Evolutionary conservation across 2,888 invertebrate genomes (phyloP).

Genomic region (Eupithecia vulgata): DNA sequence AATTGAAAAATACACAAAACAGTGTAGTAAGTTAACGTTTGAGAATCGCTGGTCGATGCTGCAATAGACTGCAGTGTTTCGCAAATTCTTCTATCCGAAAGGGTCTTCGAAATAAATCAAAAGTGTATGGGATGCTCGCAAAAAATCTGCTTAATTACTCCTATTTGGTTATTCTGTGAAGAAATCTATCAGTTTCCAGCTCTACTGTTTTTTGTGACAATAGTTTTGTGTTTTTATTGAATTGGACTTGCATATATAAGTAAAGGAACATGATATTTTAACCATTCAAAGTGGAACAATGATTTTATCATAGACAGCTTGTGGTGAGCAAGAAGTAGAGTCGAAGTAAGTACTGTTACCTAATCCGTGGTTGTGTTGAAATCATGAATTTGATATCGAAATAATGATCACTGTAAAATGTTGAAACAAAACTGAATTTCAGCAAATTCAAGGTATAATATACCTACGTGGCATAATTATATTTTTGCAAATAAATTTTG

Average conservation of each 20-base stretch:
- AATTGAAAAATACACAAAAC: neutral
- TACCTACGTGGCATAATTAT: neutral
- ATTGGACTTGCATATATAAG: neutral
- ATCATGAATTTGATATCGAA: too few relatives aligned
- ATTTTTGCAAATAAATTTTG: neutral
- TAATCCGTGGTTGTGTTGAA: neutral
- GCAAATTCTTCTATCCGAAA: slow-evolving; percentile 81
- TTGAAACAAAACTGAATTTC: neutral
- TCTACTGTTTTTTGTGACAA: slow-evolving; percentile 38
- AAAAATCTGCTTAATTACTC: slow-evolving; percentile 82
- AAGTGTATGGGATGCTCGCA: slow-evolving; percentile 76
- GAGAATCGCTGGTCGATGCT: slow-evolving; percentile 57
- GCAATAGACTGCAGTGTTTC: slow-evolving; percentile 77
- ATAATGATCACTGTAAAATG: neutral
- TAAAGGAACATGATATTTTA: neutral
- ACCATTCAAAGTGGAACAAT: neutral
- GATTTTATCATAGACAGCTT: neutral
- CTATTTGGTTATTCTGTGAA: slow-evolving; percentile 72
- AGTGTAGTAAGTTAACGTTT: slow-evolving; percentile 50
- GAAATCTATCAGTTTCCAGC: slow-evolving; percentile 71
- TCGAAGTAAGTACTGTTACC: neutral
- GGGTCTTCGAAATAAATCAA: slow-evolving; percentile 81
- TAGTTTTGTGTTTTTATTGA: slow-evolving; percentile 14
- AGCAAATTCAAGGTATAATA: neutral
- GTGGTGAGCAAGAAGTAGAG: neutral